Base-by-base conservation (phyloP, 53 echinoderm and acorn worm genomes). In the Mesocentrotus franciscanus region DNA sequence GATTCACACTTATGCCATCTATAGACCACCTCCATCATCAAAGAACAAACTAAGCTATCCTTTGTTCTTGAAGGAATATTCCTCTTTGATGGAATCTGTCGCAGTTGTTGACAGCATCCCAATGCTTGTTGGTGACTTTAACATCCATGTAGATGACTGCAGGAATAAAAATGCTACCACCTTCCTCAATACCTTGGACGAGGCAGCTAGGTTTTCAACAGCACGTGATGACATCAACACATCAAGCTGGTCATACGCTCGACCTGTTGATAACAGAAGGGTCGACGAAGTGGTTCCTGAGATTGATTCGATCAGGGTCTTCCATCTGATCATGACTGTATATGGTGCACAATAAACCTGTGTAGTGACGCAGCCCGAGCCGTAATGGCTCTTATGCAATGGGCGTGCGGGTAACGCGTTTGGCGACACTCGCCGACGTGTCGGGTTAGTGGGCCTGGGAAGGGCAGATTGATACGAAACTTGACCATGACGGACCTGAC, bases 281-380 rank as follows among this genome's bases (percentile, higher is more conserved):
- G 56, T 85, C 10, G 85, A 85, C 29, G 85, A 71, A 71, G n/a
- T 71, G 8, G 71, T 14, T 71, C 71, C 71, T 71, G n/a, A 71
- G 26, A 71, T 27, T 71, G 71, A 71, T n/a, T n/a, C 71, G n/a
- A 27, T 71, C 74, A 68, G 16, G 90, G 93, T 29, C 74, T 96
- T 17, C 96, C 96, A 7, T 96, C 96, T 76, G 96, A 96, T 49
- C 96, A 95, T 78, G 30, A 29, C n/a, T 90, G 90, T 10, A 90
- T 96, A 24, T 58, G 33, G 27, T 94, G 89, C 58, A 18, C 56
- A 7, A 10, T 94, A 1, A 61, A 91, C n/a, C n/a, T n/a, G n/a
- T n/a, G n/a, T n/a, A n/a, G n/a, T n/a, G n/a, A n/a, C n/a, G n/a
- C n/a, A n/a, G n/a, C n/a, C n/a, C n/a, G n/a, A n/a, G n/a, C n/a